Evolutionary conservation across 2,888 invertebrate genomes (phyloP), one percentile per base, ranked within the genome.

Genomic region (Campoplex capitator): DNA sequence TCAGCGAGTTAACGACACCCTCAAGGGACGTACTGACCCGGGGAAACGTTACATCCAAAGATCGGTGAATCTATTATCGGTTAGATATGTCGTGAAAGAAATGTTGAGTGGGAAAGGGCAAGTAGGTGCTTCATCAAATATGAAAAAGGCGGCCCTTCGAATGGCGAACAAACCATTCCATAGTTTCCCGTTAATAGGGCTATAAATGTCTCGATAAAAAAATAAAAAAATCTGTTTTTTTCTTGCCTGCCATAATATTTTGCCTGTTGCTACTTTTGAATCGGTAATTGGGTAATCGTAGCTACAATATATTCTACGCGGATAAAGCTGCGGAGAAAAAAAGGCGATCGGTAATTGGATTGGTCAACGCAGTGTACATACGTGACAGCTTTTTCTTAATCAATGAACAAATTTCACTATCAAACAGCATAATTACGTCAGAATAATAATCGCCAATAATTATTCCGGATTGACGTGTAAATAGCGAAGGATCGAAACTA

Each of bases 61-160:
- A 70, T 68, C 45, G 74, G 51, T 70, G 77, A 81, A 84, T 77
- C 80, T 68, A 77, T 84, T 86, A 84, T 68, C 51, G 35, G 58
- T 54, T 35, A 32, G 62, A 65, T 82, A 23, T 23, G 45, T 71
- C 76, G 32, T 51, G 16, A 68, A 23, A 78, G 67, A 67, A 56
- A 75, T 68, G 67, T 74, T 1, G 67, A 51, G 42, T 16, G 51
- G 32, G 68, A 58, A 68, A 51, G 48, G 32, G 18, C 68, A 58
- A 68, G 68, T 42, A 54, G 45, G 51, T 54, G 18, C 11, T 73
- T 51, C 16, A 65, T 62, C 54, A 23, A 62, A 38, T 68, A 28
- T 78, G 48, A 35, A 54, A 32, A 38, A 28, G 1, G 65, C 54
- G 2, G 16, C 28, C 35, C 70, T 18, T 48, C 18, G 23, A 65